Base-by-base conservation (phyloP, 2,797 vertebrate genomes). In the Protonibea diacanthus region DNA sequence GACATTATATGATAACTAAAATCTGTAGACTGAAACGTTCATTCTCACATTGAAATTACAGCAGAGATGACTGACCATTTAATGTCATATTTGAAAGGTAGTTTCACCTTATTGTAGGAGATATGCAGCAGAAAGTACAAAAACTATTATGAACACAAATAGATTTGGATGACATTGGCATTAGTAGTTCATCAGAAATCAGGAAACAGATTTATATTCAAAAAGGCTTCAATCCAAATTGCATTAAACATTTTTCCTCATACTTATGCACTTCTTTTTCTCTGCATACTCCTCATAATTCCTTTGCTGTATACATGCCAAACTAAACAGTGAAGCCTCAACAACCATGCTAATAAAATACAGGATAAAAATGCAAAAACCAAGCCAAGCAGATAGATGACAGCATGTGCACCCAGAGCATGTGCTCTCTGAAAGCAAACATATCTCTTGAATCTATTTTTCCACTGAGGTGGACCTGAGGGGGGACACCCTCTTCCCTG, bases 401-500 rank as follows among this genome's bases (percentile, higher is more conserved):
- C 66, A 71, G 44, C 14, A 20, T 2, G 48, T 55, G 42, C 23
- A 70, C 58, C 67, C n/a, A 17, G 51, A 76, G 38, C 51, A 48
- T 86, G 59, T 72, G 65, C 40, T 29, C 56, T 63, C 40, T 38
- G 42, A 82, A 61, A 52, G 38, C 49, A 72, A 49, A 25, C 48
- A 69, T 56, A 78, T 83, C 56, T 71, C 29, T 47, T 79, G 25
- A 70, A 87, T 87, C 76, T 70, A 77, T 80, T 81, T 86, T 78
- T 61, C 56, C 72, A 79, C 70, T 18, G 7, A 82, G 52, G 33
- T 69, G 76, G 47, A 88, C 83, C 75, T 76, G 14, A 69, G 60
- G 75, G 71, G 81, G 60, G 80, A 79, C 77, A 85, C 82, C 74
- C 67, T 81, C 76, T 58, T 86, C 86, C 88, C 83, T 58, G 68